Evolutionary conservation across 2,888 invertebrate species (phyloP).

Genomic region (Halictus ligatus): DNA sequence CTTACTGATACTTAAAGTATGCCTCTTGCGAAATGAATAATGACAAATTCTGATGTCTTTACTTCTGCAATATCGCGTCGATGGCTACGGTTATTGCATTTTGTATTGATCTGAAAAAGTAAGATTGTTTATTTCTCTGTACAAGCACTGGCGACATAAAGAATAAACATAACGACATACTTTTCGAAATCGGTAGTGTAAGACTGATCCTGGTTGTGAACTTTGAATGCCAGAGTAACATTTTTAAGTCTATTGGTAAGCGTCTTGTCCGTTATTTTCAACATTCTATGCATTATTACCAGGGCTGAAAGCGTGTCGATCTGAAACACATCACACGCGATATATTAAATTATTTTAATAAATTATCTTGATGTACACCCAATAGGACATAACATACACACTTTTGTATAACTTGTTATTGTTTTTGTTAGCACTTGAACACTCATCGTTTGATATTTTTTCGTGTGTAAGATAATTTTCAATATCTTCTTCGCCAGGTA

Average conservation of each 20-base stretch:
- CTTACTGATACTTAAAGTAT: neutral
- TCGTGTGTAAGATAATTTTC: constrained; percentile 56
- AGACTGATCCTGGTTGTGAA: constrained; percentile 28
- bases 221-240: constrained; percentile 45
- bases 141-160: neutral
- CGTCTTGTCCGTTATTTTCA: constrained; percentile 40
- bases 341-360: constrained; percentile 14
- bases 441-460: constrained; percentile 58
- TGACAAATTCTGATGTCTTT: neutral
- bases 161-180: constrained; percentile 22
- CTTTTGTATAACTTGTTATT: constrained; percentile 59
- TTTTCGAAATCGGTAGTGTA: constrained; percentile 37
- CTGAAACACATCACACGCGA: constrained; percentile 51
- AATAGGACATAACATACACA: constrained; percentile 44
- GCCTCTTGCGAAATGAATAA: neutral
- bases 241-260: constrained; percentile 38
- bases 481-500: constrained; percentile 66
- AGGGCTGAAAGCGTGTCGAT: constrained; percentile 66
- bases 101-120: constrained; percentile 55
- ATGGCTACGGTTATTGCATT: constrained; percentile 40
- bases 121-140: constrained; percentile 3
- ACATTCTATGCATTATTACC: constrained; percentile 61
- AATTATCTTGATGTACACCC: neutral
- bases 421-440: constrained; percentile 59
- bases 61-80: constrained; percentile 39